A percentile compares a stretch with the other conserved stretches of the same genome.
Conservation (phyloP, 2,888 invertebrate species). For the Ecliptopera silaceata region DNA sequence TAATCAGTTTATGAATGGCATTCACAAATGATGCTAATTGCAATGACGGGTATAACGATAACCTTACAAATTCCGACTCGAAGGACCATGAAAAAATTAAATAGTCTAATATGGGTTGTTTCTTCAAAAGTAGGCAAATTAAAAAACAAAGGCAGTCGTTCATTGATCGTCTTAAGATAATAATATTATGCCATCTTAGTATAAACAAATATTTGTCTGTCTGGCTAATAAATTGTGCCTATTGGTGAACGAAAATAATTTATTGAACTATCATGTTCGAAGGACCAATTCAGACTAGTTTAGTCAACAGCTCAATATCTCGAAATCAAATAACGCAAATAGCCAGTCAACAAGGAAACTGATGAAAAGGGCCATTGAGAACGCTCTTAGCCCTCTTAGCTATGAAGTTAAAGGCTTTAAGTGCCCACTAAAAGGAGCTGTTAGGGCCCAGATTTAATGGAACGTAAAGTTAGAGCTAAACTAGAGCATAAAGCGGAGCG, state of each 20-base stretch:
- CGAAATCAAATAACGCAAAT: too few species aligned
- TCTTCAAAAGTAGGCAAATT: too few species aligned
- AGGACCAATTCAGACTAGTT: neutral
- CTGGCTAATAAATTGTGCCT: too few species aligned
- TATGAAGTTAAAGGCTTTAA: constrained; percentile 7
- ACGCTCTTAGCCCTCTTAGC: neutral
- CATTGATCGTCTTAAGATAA: too few species aligned
- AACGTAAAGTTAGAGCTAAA: constrained; percentile 11
- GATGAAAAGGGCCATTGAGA: constrained; percentile 8
- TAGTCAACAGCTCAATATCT: neutral
- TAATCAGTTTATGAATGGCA: neutral
- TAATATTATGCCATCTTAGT: too few species aligned
- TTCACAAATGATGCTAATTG: neutral
- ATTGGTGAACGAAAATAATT: too few species aligned
- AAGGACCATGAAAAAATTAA: neutral
- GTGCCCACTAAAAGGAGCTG: neutral
- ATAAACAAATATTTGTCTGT: too few species aligned
- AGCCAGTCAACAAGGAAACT: neutral
- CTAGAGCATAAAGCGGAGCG: neutral
- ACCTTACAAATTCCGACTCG: neutral
- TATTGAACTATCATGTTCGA: neutral
- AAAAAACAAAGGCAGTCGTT: too few species aligned
- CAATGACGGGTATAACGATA: neutral
- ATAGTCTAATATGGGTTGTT: too few species aligned
- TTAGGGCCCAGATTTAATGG: constrained; percentile 13